These are phyloP conservation scores for Callipepla californica DNA, from an alignment of 2,113 vertebrate species.

Conservation along the genomic window DNA sequence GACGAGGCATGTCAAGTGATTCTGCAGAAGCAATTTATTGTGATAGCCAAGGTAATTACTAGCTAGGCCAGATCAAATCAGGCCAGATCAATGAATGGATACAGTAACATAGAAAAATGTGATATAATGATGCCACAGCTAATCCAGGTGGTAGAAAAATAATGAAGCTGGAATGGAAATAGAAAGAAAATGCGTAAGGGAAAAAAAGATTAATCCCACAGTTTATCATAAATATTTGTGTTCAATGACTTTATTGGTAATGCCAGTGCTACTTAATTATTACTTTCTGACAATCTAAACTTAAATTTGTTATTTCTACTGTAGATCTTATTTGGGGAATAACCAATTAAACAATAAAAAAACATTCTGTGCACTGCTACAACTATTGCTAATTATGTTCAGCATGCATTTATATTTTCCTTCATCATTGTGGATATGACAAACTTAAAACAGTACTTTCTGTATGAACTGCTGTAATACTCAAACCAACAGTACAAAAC, in stretches of 20 bases:
- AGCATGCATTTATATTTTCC: neutral
- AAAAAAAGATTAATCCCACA: neutral
- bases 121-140: neutral
- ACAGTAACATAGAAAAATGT: conserved; percentile 48
- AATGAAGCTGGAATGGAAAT: conserved; percentile 24
- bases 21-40: conserved; percentile 52
- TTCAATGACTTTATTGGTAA: neutral
- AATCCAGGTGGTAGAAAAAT: neutral
- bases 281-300: neutral
- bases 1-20: conserved; percentile 16
- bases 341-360: neutral
- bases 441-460: conserved; percentile 62
- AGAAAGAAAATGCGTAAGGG: neutral
- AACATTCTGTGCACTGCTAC: neutral
- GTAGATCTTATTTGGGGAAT: neutral
- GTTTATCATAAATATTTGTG: conserved; percentile 21
- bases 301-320: neutral
- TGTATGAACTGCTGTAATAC: conserved; percentile 57
- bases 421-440: conserved; percentile 22
- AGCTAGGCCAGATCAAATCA: conserved; percentile 55
- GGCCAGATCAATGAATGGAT: conserved; percentile 38
- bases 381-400: conserved; percentile 60
- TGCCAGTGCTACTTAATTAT: neutral
- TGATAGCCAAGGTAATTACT: conserved; percentile 43
- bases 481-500: conserved; percentile 45